Base-by-base conservation (phyloP, 2,888 invertebrate genomes). In the Calameuta pallipes region DNA sequence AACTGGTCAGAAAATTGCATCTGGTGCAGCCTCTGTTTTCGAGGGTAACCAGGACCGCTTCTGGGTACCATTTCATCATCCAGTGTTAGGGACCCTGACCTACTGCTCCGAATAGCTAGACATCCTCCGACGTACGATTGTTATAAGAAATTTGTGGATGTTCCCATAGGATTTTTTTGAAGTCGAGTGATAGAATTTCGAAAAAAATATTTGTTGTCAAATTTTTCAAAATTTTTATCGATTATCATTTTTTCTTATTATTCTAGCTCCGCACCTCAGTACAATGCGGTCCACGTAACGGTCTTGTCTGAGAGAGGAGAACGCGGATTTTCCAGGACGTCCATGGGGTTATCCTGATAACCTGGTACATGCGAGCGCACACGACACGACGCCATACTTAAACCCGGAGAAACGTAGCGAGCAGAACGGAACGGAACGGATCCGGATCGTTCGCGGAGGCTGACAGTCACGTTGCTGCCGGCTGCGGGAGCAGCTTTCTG, bases 381-480 rank as follows among this genome's bases (percentile, higher is more conserved):
- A 34, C 71, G 71, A 6, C 33, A 31, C 70, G 76, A 33, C 31
- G 75, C 71, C 75, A 76, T 79, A 79, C 35, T 37, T 75, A 33
- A 33, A 75, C 75, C 34, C 37, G 77, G 74, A 69, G 77, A 77
- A 80, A 77, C 71, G 37, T 69, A 73, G 36, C 31, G n/a, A 74
- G 12, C 78, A 80, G 81, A 81, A 80, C 80, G 80, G 81, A 83
- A 85, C 84, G 85, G 81, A 85, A 85, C 84, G 85, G 85, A 85
- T 85, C 85, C 86, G 85, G 85, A 86, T 87, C 83, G 85, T 82
- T 81, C 83, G 37, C 79, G 79, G 81, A 82, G 82, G 85, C 85
- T 85, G 87, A 88, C 88, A 87, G 87, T 89, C 88, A 87, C 88
- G 87, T 88, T 87, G 87, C 83, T 77, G 76, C 76, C 75, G 77